Evolutionary conservation across 2,888 invertebrate genomes (phyloP), one percentile per base, ranked within the genome.

Genomic region (Tenthredo distinguenda): DNA sequence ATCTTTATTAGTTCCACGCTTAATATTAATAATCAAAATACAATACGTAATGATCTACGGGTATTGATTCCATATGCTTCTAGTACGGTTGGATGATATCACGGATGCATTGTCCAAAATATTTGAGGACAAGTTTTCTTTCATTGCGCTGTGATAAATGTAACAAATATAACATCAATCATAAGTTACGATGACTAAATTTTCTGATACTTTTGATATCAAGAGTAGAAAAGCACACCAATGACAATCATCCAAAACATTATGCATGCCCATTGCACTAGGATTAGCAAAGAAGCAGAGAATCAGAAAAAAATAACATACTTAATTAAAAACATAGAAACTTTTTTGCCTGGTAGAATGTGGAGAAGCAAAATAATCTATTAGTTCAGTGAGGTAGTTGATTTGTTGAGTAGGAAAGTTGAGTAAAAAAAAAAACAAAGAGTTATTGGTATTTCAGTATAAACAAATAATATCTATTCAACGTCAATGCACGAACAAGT

Each of bases 101-200:
- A 26, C 34, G 12, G 85, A 58, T 40, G 55, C 34, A 85, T 26
- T 43, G 37, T 26, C 88, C 88, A 87, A 85, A 65, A 86, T 71
- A 85, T 88, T 88, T 65, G 84, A 86, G 81, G 89, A 87, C 84
- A 89, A 77, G 84, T 88, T 90, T 86, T 89, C 88, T 86, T 90
- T 89, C 87, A 87, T 88, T 85, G 88, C 86, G 87, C 90, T 90
- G 87, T 76, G 65, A 86, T 85, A 85, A 88, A 87, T 71, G 10
- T 71, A 72, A 72, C 40, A 58, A 74, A 84, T 74, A 68, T 40
- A 26, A 81, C 40, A 26, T 26, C 10, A 37, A 55, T 77, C 31
- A 43, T 15, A 31, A 34, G 12, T 77, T 76, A 5, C 12, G 43
- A 43, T 76, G 15, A 26, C 2, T 47, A 34, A 55, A 50, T 55